These are phyloP conservation scores for Scaptomyza caliginosa DNA, from an alignment of 2,888 invertebrate species.

Conservation along the genomic window DNA sequence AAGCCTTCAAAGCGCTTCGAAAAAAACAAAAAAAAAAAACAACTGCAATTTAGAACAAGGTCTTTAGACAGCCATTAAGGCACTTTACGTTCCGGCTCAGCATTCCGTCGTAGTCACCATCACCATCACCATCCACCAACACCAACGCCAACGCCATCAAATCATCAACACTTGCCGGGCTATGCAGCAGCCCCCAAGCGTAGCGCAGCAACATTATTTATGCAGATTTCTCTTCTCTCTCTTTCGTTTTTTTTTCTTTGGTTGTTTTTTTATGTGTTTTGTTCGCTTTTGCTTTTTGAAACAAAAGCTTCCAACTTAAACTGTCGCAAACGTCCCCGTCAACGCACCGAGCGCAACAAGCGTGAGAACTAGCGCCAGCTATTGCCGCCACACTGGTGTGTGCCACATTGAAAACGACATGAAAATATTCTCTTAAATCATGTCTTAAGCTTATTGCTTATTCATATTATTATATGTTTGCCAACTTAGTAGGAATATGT, in stretches of 20 bases:
- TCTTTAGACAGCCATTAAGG: constrained; percentile 64
- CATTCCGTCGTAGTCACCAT: constrained; percentile 63
- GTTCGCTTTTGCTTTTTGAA: constrained; percentile 14
- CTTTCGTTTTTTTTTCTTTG: background rate
- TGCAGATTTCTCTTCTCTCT: constrained; percentile 59
- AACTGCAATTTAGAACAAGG: constrained; percentile 58
- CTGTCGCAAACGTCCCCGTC: constrained; percentile 60
- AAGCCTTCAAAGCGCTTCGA: constrained; percentile 48
- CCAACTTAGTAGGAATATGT: too few species aligned
- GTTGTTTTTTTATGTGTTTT: background rate
- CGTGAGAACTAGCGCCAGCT: constrained; percentile 73
- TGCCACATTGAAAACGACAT: background rate
- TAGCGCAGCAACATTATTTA: constrained; percentile 74
- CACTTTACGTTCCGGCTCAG: constrained; percentile 52
- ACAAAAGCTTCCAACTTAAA: constrained; percentile 68
- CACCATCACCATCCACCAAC: constrained; percentile 71
- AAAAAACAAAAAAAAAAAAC: background rate
- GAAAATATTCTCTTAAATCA: too few species aligned
- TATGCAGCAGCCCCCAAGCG: constrained; percentile 46
- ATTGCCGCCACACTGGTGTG: constrained; percentile 46
- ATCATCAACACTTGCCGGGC: constrained; percentile 72
- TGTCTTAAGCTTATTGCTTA: too few species aligned
- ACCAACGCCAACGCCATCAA: constrained; percentile 72
- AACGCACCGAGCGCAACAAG: constrained; percentile 69
- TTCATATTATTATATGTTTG: too few species aligned